Evolutionary conservation across 1,140 invertebrate species (phyloP), one percentile per base, ranked within the genome.

Genomic region (Drosophila willistoni): DNA sequence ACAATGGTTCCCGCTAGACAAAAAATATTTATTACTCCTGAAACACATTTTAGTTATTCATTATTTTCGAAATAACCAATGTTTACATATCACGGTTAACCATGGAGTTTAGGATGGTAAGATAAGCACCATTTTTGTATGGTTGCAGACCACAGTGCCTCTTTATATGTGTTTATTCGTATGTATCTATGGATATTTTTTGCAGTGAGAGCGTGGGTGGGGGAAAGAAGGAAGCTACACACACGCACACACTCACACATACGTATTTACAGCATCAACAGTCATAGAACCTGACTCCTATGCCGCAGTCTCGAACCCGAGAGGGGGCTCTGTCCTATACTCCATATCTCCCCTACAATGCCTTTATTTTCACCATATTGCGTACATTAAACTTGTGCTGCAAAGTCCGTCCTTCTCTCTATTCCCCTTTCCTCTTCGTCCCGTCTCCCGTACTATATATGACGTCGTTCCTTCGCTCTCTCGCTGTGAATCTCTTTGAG

Each of bases 391-490:
- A 72, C 39, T 62, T 61, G 36, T 39, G 57, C 22, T 63, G 44
- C 55, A 81, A 81, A 81, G 78, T 29, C 79, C 73, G 65, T 70
- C 66, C 39, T 22, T 7, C 51, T 59, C n/a, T 41, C 44, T 34
- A 29, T 29, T 29, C 6, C 29, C 29, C 29, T 29, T 29, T 29
- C 5, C 7, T 29, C 5, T 6, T 29, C 1, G 29, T 10, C 4
- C 39, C n/a, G 33, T n/a, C n/a, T 64, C 54, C 9, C 36, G 34
- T 51, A 39, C 34, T 60, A 36, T 67, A 67, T 75, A 62, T 79
- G 77, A 80, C 77, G 77, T 77, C 71, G 74, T 59, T 71, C 51
- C 55, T 79, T 64, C 44, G 64, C 70, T 62, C 60, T 71, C 74
- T 65, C 61, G 57, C 39, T 63, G 41, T n/a, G 17, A 14, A 13